Percentiles rank a stretch among this genome's conserved stretches.
These are phyloP conservation scores for Grantiella picta DNA, from an alignment of 2,113 vertebrate genomes.

Conservation along the genomic window DNA sequence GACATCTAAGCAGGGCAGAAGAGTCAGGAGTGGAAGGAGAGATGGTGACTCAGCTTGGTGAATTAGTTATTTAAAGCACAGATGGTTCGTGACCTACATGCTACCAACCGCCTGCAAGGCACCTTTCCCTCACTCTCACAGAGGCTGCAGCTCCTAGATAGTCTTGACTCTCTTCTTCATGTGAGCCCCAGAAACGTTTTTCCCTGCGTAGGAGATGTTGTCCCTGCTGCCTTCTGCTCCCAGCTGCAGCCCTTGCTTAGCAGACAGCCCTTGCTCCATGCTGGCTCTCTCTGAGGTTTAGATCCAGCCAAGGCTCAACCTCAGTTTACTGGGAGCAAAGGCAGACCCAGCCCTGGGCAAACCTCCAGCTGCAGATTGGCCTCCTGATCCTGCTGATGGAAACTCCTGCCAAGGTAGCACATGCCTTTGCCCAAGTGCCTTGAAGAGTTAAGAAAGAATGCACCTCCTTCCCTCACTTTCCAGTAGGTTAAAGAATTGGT, in stretches of 20 bases:
- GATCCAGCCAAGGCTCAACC: background rate
- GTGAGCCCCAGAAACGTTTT: background rate
- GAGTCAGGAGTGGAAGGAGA: background rate
- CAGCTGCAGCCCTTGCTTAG: background rate
- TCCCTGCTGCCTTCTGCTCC: background rate
- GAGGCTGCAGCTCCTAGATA: background rate
- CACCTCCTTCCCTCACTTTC: fast-evolving
- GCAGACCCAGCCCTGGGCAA: background rate
- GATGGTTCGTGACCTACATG: background rate
- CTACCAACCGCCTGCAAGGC: background rate
- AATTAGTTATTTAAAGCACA: background rate
- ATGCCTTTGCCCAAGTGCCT: background rate
- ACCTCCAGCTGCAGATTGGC: background rate
- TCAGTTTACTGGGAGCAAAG: background rate
- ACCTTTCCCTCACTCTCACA: background rate
- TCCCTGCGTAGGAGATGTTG: background rate
- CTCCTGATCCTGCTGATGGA: background rate
- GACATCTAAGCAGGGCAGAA: background rate
- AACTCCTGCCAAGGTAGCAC: background rate
- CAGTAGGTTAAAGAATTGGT: background rate
- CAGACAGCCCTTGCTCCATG: background rate
- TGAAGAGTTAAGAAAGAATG: background rate
- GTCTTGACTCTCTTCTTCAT: background rate
- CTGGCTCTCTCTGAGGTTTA: background rate
- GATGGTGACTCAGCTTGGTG: background rate